Percentiles rank a stretch among this genome's conserved stretches.
These are phyloP conservation scores for Myopa testacea DNA, from an alignment of 2,888 invertebrate species.

Conservation along the genomic window DNA sequence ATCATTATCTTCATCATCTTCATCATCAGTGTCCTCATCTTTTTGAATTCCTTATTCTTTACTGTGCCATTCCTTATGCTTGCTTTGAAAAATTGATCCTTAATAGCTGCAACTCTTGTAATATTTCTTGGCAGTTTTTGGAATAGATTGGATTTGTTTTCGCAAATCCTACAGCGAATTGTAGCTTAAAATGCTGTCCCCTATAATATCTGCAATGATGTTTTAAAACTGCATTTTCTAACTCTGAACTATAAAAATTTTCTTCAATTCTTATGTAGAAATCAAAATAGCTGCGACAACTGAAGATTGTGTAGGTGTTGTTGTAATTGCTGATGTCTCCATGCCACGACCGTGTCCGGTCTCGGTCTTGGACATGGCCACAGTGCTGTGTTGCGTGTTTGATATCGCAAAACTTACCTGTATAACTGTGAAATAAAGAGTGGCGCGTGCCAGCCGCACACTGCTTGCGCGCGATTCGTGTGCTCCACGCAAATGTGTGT, in stretches of 20 bases:
- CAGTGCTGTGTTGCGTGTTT: slow-evolving; percentile 49
- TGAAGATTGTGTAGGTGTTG: background rate
- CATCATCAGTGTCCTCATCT: too few species aligned
- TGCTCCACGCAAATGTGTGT: background rate
- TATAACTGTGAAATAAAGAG: slow-evolving; percentile 55
- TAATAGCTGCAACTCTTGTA: background rate
- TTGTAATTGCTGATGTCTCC: background rate
- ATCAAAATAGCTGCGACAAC: too few species aligned
- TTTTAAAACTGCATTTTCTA: background rate
- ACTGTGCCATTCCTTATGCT: too few species aligned
- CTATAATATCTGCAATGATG: slow-evolving; percentile 3
- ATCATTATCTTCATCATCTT: too few species aligned
- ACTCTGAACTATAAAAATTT: too few species aligned
- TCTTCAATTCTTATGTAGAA: too few species aligned
- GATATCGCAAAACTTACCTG: slow-evolving; percentile 53
- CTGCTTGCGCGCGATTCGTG: slow-evolving; percentile 28
- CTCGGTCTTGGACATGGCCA: background rate
- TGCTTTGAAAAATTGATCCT: too few species aligned
- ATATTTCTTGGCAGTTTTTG: background rate
- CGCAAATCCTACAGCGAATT: background rate
- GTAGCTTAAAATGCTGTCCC: background rate
- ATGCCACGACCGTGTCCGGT: background rate
- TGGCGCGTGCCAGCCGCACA: slow-evolving; percentile 51
- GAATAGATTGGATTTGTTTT: background rate
- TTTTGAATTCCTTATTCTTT: too few species aligned